Conservation (phyloP, 53 echinoderm and acorn worm genomes). For the Echinometra lucunter region DNA sequence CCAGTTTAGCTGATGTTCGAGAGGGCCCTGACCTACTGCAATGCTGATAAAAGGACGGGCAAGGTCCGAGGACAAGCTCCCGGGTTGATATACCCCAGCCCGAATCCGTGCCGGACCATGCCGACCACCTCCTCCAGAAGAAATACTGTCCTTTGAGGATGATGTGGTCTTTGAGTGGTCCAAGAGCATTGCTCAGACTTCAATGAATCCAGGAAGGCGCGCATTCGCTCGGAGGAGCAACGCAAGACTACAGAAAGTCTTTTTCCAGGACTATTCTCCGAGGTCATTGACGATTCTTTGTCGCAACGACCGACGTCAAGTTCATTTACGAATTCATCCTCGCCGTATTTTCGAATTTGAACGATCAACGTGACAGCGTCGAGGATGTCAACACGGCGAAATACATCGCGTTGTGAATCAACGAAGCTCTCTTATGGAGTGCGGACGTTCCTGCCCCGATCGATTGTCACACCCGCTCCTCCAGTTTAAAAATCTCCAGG, state of each 20-base stretch:
- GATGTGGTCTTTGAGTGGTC: slow-evolving; percentile 67
- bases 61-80: slow-evolving; percentile 75
- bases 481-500: slow-evolving; percentile 33
- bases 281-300: slow-evolving; percentile 29
- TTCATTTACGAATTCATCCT: slow-evolving; percentile 10
- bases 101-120: slow-evolving; percentile 48
- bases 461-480: slow-evolving; percentile 70
- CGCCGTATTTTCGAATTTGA: not conserved
- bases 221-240: slow-evolving; percentile 8
- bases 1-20: not conserved
- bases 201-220: slow-evolving; percentile 11
- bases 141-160: slow-evolving; percentile 57
- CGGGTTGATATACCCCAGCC: slow-evolving; percentile 68
- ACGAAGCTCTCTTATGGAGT: slow-evolving; percentile 14
- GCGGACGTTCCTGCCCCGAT: not conserved
- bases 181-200: slow-evolving; percentile 64
- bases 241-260: slow-evolving; percentile 8
- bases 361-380: not conserved
- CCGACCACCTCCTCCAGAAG: slow-evolving; percentile 49
- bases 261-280: slow-evolving; percentile 53
- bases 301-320: slow-evolving; percentile 13
- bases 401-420: slow-evolving; percentile 67
- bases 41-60: slow-evolving; percentile 79
- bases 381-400: slow-evolving; percentile 32
- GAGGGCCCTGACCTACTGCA: not conserved